A percentile compares a stretch with the other conserved stretches of the same genome.
phyloP scores from a whole-genome alignment of 2,888 invertebrate genomes.

The Sericinus montela region DNA sequence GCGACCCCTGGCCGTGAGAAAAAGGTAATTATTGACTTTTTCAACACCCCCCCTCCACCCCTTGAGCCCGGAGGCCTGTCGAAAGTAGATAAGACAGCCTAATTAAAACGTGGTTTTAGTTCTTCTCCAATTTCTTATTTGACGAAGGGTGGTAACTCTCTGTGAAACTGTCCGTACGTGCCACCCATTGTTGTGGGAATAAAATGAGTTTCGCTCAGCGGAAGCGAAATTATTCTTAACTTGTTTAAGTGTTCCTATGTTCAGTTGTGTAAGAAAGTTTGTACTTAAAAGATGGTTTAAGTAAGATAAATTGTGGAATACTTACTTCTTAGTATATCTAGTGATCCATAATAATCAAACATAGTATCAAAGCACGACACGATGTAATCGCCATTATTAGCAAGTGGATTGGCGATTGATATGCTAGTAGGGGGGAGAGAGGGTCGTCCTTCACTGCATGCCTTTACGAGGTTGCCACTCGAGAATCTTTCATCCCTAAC shows the following conservation, averaged over 20 bases:
- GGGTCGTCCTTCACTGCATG: no score
- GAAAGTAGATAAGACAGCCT: constrained; percentile 18
- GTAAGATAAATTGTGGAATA: no score
- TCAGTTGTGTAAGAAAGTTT: no score
- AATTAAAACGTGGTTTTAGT: constrained; percentile 32
- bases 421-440: no score
- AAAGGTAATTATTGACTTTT: constrained; percentile 28
- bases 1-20: constrained; percentile 4
- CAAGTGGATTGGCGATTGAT: no score
- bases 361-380: no score
- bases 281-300: no score
- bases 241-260: not conserved
- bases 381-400: no score
- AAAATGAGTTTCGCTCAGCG: not conserved
- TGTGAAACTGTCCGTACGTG: constrained; percentile 16
- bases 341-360: no score
- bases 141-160: constrained; percentile 11
- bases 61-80: constrained; percentile 6
- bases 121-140: constrained; percentile 24
- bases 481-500: no score
- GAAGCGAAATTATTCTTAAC: constrained; percentile 1
- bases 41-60: constrained; percentile 13
- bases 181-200: not conserved
- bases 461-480: no score
- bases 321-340: no score